Base-by-base conservation (phyloP, 2,797 vertebrate species). In the Columba guinea region DNA sequence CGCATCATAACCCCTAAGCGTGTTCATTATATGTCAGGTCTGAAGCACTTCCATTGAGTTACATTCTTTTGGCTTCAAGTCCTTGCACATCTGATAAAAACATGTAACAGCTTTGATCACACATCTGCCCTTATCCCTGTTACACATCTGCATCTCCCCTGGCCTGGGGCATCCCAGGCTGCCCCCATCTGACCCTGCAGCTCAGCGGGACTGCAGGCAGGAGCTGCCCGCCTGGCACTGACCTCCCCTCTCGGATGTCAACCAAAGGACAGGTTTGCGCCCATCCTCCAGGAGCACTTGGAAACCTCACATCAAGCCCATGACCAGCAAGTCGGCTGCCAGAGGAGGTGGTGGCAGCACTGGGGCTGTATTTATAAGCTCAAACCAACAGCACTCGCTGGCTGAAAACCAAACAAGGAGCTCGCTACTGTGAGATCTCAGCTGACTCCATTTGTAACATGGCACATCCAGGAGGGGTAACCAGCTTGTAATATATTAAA, bases 401-500 rank as follows among this genome's bases (percentile, higher is more conserved):
- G 90, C 88, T 87, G 13, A 91, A 96, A 80, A 63, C 71, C 95
- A 95, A 90, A 84, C 87, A 71, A 68, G 81, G 84, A 91, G 75
- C 75, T 87, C 3, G 1, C 93, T 67, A 69, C 89, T 93, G 96
- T 65, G 93, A 95, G 81, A 69, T 62, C 87, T 89, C 91, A 5
- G 6, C 84, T 0, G 22, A 20, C 73, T 83, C 93, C 78, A 44
- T 93, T 95, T 95, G 88, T 94, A 87, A 95, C 90, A 78, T 2
- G 59, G 86, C 81, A 81, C 77, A 85, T 78, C 60, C 81, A 23
- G 26, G 81, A 90, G 91, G 78, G 62, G 58, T 65, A 71, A 87
- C 84, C 93, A 95, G 94, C 92, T 89, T 93, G 94, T 71, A 84
- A 76, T 89, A 53, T 80, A 93, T 92, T 75, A 87, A 95, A 93